Evolutionary conservation across 2,888 invertebrate species (phyloP).

Genomic region (Meiosimyza decipiens): DNA sequence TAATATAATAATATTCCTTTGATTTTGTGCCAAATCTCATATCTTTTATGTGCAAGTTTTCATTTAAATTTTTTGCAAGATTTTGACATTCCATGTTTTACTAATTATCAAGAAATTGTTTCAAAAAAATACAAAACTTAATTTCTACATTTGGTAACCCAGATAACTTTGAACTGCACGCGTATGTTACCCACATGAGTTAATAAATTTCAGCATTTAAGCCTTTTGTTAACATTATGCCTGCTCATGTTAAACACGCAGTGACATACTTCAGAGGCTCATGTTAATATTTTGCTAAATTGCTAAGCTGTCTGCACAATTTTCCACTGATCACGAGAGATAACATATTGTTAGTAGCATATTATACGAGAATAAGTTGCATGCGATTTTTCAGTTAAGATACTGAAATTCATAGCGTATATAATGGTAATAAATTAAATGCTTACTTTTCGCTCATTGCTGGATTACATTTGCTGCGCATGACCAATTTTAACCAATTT

Average conservation of each 20-base stretch:
- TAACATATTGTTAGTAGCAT: background rate
- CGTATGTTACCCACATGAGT: background rate
- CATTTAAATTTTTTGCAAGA: too few relatives aligned
- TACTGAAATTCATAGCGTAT: background rate
- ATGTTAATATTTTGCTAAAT: slow-evolving; percentile 6
- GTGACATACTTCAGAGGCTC: slow-evolving; percentile 14
- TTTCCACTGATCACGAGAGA: background rate
- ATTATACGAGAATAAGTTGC: background rate
- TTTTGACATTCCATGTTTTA: too few relatives aligned
- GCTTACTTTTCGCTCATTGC: slow-evolving; percentile 50
- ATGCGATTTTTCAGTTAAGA: background rate
- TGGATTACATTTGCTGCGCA: slow-evolving; percentile 63
- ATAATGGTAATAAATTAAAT: slow-evolving; percentile 7
- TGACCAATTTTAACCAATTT: slow-evolving; percentile 66
- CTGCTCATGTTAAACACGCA: slow-evolving; percentile 7
- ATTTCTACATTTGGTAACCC: background rate
- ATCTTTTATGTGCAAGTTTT: too few relatives aligned
- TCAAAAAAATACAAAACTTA: too few relatives aligned
- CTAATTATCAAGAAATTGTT: too few relatives aligned
- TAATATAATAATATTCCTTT: too few relatives aligned
- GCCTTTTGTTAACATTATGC: slow-evolving; percentile 27
- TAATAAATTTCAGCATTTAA: slow-evolving; percentile 17
- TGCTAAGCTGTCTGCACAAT: background rate
- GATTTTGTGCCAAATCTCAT: too few relatives aligned
- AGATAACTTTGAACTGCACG: background rate